Percentiles rank a stretch among this genome's conserved stretches.
Evolutionary conservation across 2,888 invertebrate genomes (phyloP).

Genomic region (Electrophaes corylata): DNA sequence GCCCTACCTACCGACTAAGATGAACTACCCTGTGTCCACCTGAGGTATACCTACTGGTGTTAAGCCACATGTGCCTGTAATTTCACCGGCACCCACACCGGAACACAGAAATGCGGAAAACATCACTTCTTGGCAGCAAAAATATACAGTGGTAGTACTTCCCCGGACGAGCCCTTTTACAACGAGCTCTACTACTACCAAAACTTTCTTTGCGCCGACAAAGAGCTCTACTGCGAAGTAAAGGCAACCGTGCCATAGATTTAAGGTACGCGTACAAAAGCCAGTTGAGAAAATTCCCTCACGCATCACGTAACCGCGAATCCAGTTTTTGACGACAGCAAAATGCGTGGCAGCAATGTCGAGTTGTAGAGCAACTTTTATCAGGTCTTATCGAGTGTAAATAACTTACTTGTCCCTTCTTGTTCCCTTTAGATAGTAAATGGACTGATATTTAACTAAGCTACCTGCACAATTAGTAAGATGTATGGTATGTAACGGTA

Average conservation of each 20-base stretch:
- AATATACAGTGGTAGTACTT: no score
- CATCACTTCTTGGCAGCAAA: no score
- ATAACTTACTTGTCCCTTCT: constrained; percentile 28
- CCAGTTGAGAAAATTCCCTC: constrained; percentile 7
- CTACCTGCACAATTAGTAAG: neutral
- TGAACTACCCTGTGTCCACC: no score
- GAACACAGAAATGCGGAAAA: no score
- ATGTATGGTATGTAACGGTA: neutral
- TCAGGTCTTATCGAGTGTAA: constrained; percentile 34
- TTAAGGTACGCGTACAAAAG: neutral
- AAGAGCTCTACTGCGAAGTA: neutral
- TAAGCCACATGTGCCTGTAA: no score
- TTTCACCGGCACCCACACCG: no score
- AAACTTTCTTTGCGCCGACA: no score
- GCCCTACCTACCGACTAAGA: no score
- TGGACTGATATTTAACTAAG: neutral
- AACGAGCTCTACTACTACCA: no score
- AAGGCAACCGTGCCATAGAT: neutral
- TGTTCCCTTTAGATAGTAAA: neutral
- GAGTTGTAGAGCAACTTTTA: constrained; percentile 35
- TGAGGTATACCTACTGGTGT: no score
- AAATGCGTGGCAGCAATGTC: constrained; percentile 7
- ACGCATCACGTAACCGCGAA: constrained; percentile 21
- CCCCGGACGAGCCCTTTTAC: no score
- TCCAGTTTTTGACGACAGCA: constrained; percentile 28